These are phyloP conservation scores for Pterostichus niger DNA, from an alignment of 2,888 invertebrate genomes.

Conservation along the genomic window DNA sequence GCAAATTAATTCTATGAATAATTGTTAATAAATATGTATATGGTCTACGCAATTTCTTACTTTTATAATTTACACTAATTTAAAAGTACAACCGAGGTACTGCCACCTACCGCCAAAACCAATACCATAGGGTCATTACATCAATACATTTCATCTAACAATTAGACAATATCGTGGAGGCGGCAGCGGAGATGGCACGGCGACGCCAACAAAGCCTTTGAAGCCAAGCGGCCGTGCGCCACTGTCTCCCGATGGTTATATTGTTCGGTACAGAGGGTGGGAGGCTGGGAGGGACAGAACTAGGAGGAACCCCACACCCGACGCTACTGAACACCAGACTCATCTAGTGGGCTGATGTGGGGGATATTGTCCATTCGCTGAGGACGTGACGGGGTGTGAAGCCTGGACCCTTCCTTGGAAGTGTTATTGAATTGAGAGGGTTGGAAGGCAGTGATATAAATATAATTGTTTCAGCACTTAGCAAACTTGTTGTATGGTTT, in stretches of 20 bases:
- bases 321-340: not conserved
- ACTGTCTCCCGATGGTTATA: conserved; percentile 14
- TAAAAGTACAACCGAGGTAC: too few species aligned
- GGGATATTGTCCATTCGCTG: not conserved
- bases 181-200: not conserved
- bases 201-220: conserved; percentile 27
- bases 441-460: not conserved
- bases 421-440: not conserved
- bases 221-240: conserved; percentile 16
- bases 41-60: too few species aligned
- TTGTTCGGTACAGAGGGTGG: conserved; percentile 5
- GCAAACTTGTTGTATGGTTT: too few species aligned
- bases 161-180: conserved; percentile 32
- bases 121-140: conserved; percentile 2
- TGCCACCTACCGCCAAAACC: too few species aligned
- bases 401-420: not conserved
- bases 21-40: too few species aligned
- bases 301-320: not conserved
- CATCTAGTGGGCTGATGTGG: conserved; percentile 3
- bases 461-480: too few species aligned
- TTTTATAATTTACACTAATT: too few species aligned
- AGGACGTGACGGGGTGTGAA: conserved; percentile 23
- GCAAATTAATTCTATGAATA: too few species aligned
- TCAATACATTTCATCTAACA: conserved; percentile 10
- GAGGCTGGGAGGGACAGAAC: not conserved